Conservation (phyloP, 2,797 vertebrate genomes). For the Thunnus albacares region DNA sequence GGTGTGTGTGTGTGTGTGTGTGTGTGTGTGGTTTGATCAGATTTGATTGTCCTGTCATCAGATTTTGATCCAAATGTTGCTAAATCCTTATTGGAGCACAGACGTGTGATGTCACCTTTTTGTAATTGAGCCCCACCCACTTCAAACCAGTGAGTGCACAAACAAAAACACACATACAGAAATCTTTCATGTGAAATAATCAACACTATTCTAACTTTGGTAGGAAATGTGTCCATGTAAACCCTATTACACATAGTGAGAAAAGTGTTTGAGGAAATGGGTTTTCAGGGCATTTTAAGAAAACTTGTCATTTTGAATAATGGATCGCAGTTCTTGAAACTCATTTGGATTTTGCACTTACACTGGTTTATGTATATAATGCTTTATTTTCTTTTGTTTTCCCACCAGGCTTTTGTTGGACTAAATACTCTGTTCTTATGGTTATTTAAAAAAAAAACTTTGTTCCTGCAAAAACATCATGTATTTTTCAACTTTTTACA, state of each 20-base stretch:
- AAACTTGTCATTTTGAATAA: neutral
- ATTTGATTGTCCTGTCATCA: neutral
- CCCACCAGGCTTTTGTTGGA: neutral
- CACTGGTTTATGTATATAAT: slow-evolving; percentile 1
- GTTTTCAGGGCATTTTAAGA: no score
- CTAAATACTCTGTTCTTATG: neutral
- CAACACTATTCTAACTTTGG: neutral
- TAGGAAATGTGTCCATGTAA: neutral
- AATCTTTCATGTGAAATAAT: no score
- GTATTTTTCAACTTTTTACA: neutral
- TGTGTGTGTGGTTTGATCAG: neutral
- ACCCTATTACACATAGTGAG: no score
- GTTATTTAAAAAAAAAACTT: slow-evolving; percentile 5
- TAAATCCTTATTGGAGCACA: no score
- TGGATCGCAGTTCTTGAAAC: neutral
- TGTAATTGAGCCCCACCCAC: neutral
- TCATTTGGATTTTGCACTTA: neutral
- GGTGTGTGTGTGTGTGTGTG: neutral
- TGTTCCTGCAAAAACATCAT: slow-evolving; percentile 8
- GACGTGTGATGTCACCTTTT: no score
- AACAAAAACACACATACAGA: neutral
- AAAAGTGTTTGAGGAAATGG: neutral
- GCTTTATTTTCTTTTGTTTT: neutral
- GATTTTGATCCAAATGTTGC: neutral
- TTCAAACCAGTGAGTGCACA: neutral